A percentile compares a stretch with the other conserved stretches of the same genome.
Evolutionary conservation across 2,797 vertebrate species (phyloP).

Genomic region (Poecilia wingei): DNA sequence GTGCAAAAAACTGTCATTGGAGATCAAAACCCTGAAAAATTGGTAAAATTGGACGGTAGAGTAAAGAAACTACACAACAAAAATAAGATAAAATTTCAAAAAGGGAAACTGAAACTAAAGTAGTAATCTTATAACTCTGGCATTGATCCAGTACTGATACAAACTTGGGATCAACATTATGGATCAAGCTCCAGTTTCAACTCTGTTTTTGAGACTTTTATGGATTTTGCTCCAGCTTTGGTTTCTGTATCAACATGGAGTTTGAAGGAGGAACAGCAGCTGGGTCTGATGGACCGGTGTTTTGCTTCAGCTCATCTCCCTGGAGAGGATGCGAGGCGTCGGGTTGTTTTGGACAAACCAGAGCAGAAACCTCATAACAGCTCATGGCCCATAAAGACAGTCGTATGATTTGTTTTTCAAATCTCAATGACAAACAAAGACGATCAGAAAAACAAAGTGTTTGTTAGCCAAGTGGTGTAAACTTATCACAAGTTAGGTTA

Average conservation of each 20-base stretch:
- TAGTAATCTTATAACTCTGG: too few relatives aligned
- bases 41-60: too few relatives aligned
- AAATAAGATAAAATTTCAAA: too few relatives aligned
- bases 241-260: slow-evolving; percentile 18
- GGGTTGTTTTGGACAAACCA: slow-evolving; percentile 50
- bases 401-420: slow-evolving; percentile 6
- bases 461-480: too few relatives aligned
- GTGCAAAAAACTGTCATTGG: too few relatives aligned
- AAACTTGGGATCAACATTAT: too few relatives aligned
- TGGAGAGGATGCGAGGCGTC: slow-evolving; percentile 31
- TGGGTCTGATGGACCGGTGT: slow-evolving; percentile 32
- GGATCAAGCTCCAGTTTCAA: background rate
- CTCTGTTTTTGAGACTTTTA: background rate
- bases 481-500: background rate
- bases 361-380: slow-evolving; percentile 18
- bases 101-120: too few relatives aligned
- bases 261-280: slow-evolving; percentile 36
- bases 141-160: too few relatives aligned
- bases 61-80: too few relatives aligned
- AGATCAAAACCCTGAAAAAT: too few relatives aligned
- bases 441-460: background rate
- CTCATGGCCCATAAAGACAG: slow-evolving; percentile 1
- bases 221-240: background rate
- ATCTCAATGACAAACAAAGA: slow-evolving; percentile 6
- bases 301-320: slow-evolving; percentile 50